A percentile compares a stretch with the other conserved stretches of the same genome.
These are phyloP conservation scores for Crambe crambe DNA, from an alignment of 37 sponge, comb jelly and placozoan species.

Conservation along the genomic window DNA sequence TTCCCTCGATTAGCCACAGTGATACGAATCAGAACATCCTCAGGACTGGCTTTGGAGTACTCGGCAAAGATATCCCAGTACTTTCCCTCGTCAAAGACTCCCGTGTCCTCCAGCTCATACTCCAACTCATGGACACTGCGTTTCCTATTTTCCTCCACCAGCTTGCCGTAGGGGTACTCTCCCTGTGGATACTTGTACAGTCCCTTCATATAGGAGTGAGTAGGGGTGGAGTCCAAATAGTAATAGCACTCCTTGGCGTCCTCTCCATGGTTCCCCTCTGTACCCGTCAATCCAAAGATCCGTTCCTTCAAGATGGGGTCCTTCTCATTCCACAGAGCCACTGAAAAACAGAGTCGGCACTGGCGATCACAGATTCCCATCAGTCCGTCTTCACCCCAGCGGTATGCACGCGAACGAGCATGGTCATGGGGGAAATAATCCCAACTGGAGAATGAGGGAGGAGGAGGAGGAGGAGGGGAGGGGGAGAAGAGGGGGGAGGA, in stretches of 20 bases:
- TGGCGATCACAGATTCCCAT: constrained; percentile 92
- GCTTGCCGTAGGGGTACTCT: constrained; percentile 81
- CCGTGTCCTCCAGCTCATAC: constrained; percentile 85
- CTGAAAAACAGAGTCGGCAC: constrained; percentile 90
- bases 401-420: constrained; percentile 89
- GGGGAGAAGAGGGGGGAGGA: no score
- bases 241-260: constrained; percentile 96
- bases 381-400: constrained; percentile 97
- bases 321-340: constrained; percentile 90
- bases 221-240: constrained; percentile 97
- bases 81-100: constrained; percentile 74
- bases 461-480: neutral
- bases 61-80: constrained; percentile 95
- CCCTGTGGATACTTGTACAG: constrained; percentile 94
- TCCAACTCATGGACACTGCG: constrained; percentile 68
- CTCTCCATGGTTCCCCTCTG: constrained; percentile 96
- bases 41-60: constrained; percentile 81
- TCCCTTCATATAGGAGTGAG: constrained; percentile 94
- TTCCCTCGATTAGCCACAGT: constrained; percentile 79
- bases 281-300: constrained; percentile 88
- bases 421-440: constrained; percentile 96
- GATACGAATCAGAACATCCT: constrained; percentile 78
- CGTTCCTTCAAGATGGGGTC: constrained; percentile 97
- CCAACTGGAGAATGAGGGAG: constrained; percentile 87
- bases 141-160: constrained; percentile 79